Evolutionary conservation across 1,140 invertebrate genomes (phyloP).

Genomic region (Drosophila novamexicana): DNA sequence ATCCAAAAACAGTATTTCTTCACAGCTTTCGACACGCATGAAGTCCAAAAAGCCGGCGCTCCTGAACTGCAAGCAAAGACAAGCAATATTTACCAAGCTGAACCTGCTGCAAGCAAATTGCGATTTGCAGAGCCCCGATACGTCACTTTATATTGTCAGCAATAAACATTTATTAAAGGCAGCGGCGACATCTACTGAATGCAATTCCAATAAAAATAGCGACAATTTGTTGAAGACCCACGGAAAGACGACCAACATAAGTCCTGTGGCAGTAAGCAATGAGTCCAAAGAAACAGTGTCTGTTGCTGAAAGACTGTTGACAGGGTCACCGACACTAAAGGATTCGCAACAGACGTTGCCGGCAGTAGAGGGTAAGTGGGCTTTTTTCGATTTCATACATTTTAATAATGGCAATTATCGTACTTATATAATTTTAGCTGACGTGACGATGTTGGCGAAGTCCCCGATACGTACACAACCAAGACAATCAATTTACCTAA

Average conservation of each 20-base stretch:
- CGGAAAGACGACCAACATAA: constrained; percentile 28
- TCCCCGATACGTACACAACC: constrained; percentile 33
- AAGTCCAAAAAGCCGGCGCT: constrained; percentile 38
- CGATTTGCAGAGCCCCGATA: constrained; percentile 32
- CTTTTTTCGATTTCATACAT: neutral
- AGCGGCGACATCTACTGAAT: constrained; percentile 62
- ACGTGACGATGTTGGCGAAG: constrained; percentile 2
- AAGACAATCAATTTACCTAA: constrained; percentile 61
- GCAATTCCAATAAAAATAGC: constrained; percentile 17
- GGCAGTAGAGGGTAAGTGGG: neutral
- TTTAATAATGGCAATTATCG: neutral
- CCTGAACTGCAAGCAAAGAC: constrained; percentile 18
- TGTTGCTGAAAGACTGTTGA: constrained; percentile 45
- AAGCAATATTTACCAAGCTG: neutral
- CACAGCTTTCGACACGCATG: constrained; percentile 36
- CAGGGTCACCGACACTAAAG: neutral
- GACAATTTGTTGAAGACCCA: constrained; percentile 17
- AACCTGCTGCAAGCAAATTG: constrained; percentile 25
- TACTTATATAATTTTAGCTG: neutral
- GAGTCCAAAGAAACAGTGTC: neutral
- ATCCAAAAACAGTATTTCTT: neutral
- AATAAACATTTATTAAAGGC: constrained; percentile 50
- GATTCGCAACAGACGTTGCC: neutral
- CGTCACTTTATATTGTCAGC: constrained; percentile 49
- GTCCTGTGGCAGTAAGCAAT: constrained; percentile 29